Base-by-base conservation (phyloP, 2,113 vertebrate species). In the Megatriorchis doriae region DNA sequence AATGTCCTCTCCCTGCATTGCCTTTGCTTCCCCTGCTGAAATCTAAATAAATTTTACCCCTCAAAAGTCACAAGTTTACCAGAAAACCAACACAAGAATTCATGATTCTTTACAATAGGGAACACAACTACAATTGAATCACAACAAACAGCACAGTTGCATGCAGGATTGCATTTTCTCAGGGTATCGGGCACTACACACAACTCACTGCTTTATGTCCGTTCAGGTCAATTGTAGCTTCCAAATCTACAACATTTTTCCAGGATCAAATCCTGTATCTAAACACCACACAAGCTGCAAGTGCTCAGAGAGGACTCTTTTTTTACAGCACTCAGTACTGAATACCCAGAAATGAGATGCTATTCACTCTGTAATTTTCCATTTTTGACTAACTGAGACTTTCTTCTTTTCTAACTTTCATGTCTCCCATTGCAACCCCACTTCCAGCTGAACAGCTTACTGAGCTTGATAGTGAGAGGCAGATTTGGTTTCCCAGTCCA, bases 131-230 rank as follows among this genome's bases (percentile, higher is more conserved):
- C 32, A 62, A 77, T 25, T 1, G 0, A 59, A 72, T n/a, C 71
- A 65, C 29, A 73, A 11, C 38, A 63, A 62, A 42, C 4, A 10
- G 4, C n/a, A 43, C n/a, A 63, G 12, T 0, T 71, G n/a, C 13
- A 38, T 0, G 0, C 1, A 1, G 50, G 17, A 36, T 1, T 65
- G 38, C 2, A 0, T 34, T 86, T 89, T 65, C 63, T 25, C 32
- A 45, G 43, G 17, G 50, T 32, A 55, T 9, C 3, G 1, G 55
- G n/a, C n/a, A 34, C 13, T 23, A 17, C 31, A 70, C 27, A 62
- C 1, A 2, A 8, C 56, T 67, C 72, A 16, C 29, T 50, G 47
- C 38, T 66, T 71, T 61, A 10, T 7, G 59, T 25, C n/a, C 1
- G 0, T 47, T 66, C 73, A 50, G 1, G 5, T 72, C 81, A 75